Evolutionary conservation across 2,888 invertebrate species (phyloP).

Genomic region (Nesidiocoris tenuis): DNA sequence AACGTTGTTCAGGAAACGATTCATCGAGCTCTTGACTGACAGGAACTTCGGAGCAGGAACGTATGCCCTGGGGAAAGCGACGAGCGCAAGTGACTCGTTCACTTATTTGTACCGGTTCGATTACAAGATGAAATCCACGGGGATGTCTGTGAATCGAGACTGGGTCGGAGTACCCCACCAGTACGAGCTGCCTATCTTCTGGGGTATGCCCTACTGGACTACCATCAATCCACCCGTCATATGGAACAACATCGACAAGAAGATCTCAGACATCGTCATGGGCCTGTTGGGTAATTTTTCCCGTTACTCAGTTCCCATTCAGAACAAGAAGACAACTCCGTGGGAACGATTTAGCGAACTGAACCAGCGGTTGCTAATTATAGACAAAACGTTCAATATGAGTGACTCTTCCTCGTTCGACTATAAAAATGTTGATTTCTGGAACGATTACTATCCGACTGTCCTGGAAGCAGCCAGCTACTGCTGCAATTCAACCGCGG

Average conservation of each 20-base stretch:
- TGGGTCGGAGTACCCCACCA: constrained; percentile 81
- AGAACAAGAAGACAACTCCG: constrained; percentile 68
- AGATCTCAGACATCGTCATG: constrained; percentile 77
- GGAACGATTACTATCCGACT: constrained; percentile 81
- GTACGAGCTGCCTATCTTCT: constrained; percentile 77
- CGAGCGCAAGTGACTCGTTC: constrained; percentile 59
- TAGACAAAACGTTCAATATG: constrained; percentile 77
- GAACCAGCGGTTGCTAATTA: constrained; percentile 69
- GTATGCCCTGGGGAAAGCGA: constrained; percentile 65
- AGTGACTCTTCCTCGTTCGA: constrained; percentile 67
- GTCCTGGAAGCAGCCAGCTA: constrained; percentile 70
- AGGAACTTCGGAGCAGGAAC: constrained; percentile 72
- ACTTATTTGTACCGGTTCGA: constrained; percentile 76
- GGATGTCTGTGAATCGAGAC: constrained; percentile 66
- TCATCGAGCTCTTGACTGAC: constrained; percentile 73
- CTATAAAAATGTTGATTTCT: constrained; percentile 76
- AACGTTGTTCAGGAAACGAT: constrained; percentile 63
- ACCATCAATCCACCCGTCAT: constrained; percentile 57
- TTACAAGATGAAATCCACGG: constrained; percentile 55
- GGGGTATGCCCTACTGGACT: constrained; percentile 75
- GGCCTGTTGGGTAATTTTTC: constrained; percentile 77
- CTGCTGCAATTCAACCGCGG: constrained; percentile 66
- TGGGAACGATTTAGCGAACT: constrained; percentile 72
- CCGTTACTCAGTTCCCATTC: constrained; percentile 65
- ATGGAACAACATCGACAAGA: constrained; percentile 77